These are phyloP conservation scores for Phenganax subtilis DNA, from an alignment of 92 coral and sea anemone genomes.

Conservation along the genomic window DNA sequence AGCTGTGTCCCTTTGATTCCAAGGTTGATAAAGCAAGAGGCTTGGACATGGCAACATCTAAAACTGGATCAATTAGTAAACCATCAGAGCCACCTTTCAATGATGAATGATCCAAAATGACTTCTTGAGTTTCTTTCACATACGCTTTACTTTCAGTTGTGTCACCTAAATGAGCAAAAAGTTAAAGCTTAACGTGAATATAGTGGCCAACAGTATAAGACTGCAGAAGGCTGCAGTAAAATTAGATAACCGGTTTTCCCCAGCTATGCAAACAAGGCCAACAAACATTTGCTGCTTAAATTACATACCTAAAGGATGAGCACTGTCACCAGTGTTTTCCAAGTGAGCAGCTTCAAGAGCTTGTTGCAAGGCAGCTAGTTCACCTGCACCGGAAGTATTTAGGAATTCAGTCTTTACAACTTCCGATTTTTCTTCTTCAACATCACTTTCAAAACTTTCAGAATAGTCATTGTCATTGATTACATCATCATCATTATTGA, in stretches of 20 bases:
- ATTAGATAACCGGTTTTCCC: no score
- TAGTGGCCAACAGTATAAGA: no score
- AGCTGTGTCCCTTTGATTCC: conserved; percentile 27
- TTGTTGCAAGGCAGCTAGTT: conserved; percentile 73
- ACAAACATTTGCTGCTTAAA: neutral
- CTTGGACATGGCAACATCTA: neutral
- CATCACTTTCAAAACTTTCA: conserved; percentile 19
- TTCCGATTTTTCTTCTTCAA: conserved; percentile 1
- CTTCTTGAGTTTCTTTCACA: neutral
- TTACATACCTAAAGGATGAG: neutral
- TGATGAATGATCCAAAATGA: neutral
- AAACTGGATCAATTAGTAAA: neutral
- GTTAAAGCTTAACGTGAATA: no score
- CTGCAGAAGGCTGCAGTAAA: no score
- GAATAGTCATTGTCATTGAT: conserved; percentile 19
- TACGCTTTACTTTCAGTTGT: neutral
- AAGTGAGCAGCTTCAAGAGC: conserved; percentile 82
- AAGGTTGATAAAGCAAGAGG: conserved; percentile 3
- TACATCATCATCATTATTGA: neutral
- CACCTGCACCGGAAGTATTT: conserved; percentile 68
- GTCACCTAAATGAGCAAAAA: neutral
- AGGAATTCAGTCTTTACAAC: conserved; percentile 34
- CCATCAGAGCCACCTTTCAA: neutral
- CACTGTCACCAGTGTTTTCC: conserved; percentile 51
- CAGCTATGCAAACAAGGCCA: neutral